Base-by-base conservation (phyloP, 2,113 vertebrate species). In the Pungitius pungitius region DNA sequence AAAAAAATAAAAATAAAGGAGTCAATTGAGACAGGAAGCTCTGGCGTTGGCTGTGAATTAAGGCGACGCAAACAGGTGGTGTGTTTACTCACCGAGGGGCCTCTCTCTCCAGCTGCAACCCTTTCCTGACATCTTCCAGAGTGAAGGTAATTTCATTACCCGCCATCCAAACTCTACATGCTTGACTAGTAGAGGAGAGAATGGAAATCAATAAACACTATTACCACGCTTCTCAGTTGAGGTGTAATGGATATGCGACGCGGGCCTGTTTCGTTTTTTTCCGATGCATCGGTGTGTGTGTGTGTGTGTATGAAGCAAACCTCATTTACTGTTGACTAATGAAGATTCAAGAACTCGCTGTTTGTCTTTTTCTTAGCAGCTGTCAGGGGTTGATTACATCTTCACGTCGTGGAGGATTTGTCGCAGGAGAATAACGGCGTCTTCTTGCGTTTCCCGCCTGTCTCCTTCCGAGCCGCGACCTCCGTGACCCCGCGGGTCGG, bases 251-350 rank as follows among this genome's bases (percentile, higher is more conserved):
- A 85, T 86, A 86, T 75, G 77, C 65, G 60, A 55, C 26, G 20
- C 72, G 70, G 13, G 39, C 0, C 11, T 24, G 60, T 6, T 15
- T 61, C 4, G 6, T 52, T 20, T 43, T 43, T 9, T n/a, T n/a
- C n/a, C 1, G 0, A 35, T 59, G 71, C 45, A 22, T 27, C 30
- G 2, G 63, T 57, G 69, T 39, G 68, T 55, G 51, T 60, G 62
- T 59, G 70, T 52, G 68, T 73, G 71, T 70, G 82, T 71, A 79
- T 72, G 73, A 88, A 87, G 80, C 88, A 90, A 86, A 88, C 87
- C 88, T 87, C 75, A 81, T 92, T 89, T 89, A 79, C 85, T 72
- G 69, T 81, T 87, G 88, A 90, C 86, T 93, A 90, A 92, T 91
- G 87, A 92, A 89, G 88, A 91, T 87, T 88, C 89, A 87, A 90